A percentile compares a stretch with the other conserved stretches of the same genome.
Evolutionary conservation across 1,140 invertebrate species (phyloP).

Genomic region (Solen grandis): DNA sequence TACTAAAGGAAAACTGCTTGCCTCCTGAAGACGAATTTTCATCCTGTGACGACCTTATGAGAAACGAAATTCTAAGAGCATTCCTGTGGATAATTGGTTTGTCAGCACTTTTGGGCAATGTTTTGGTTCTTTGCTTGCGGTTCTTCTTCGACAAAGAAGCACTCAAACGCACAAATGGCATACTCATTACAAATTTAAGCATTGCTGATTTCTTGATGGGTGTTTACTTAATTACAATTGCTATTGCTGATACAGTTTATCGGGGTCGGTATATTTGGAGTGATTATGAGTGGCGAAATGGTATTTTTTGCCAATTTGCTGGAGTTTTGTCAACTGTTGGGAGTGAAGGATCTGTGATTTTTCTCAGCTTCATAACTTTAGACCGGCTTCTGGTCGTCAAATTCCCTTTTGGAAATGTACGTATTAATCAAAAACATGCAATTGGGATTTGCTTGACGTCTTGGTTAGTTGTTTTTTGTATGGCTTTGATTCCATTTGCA

Average conservation of each 20-base stretch:
- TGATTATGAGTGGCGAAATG: conserved; percentile 63
- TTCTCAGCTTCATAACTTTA: conserved; percentile 70
- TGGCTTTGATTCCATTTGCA: conserved; percentile 58
- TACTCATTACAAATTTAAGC: conserved; percentile 71
- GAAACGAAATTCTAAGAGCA: conserved; percentile 50
- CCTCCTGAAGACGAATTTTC: conserved; percentile 64
- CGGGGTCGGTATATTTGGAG: conserved; percentile 67
- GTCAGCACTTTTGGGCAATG: conserved; percentile 61
- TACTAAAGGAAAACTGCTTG: conserved; percentile 56
- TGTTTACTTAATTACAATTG: conserved; percentile 74
- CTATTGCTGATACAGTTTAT: conserved; percentile 66
- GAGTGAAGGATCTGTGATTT: conserved; percentile 65
- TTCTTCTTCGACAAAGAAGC: conserved; percentile 33
- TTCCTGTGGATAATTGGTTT: conserved; percentile 68
- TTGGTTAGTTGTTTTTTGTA: conserved; percentile 57
- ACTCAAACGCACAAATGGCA: conserved; percentile 58
- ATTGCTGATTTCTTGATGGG: conserved; percentile 76
- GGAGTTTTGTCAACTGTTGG: conserved; percentile 70
- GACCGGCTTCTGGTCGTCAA: conserved; percentile 70
- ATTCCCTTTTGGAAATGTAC: conserved; percentile 66
- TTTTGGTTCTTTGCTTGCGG: conserved; percentile 54
- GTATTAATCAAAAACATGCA: conserved; percentile 37
- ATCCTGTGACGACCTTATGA: conserved; percentile 66
- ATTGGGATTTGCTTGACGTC: not conserved
- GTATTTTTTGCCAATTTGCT: conserved; percentile 66